phyloP scores from a whole-genome alignment of 2,797 vertebrate genomes.

The Tenualosa thibaudeaui region DNA sequence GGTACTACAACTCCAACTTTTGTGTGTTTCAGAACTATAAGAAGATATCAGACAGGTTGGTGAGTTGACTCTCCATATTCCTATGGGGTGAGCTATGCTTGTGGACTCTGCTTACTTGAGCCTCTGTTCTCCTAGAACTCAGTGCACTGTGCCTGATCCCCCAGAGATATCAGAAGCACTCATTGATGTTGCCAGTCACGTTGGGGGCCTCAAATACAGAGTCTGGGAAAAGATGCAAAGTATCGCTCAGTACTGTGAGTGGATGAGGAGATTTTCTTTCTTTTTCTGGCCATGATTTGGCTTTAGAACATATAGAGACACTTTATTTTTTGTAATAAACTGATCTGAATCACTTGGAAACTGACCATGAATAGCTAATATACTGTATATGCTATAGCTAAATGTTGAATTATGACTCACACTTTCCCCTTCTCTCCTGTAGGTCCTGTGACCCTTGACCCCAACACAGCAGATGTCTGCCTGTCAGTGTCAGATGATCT shows the following conservation, averaged over 20 bases:
- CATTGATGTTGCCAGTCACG: constrained; percentile 61
- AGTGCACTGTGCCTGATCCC: constrained; percentile 48
- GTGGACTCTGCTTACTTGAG: not conserved
- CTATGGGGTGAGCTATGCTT: constrained; percentile 4
- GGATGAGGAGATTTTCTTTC: not conserved
- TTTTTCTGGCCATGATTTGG: not conserved
- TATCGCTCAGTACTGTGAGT: constrained; percentile 62
- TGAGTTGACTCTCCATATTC: not conserved
- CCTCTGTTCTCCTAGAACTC: constrained; percentile 47
- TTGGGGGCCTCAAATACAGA: constrained; percentile 55
- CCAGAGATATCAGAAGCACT: constrained; percentile 49
- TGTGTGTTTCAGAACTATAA: constrained; percentile 62
- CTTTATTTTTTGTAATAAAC: not conserved
- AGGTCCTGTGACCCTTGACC: constrained; percentile 65
- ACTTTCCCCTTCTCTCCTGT: not conserved
- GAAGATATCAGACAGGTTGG: constrained; percentile 57
- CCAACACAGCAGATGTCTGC: constrained; percentile 63
- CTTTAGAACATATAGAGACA: not conserved
- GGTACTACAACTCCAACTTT: not conserved
- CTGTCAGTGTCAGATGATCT: constrained; percentile 62
- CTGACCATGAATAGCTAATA: not conserved
- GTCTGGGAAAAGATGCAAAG: constrained; percentile 68
- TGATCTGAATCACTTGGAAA: not conserved
- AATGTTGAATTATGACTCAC: not conserved
- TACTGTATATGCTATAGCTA: not conserved